Evolutionary conservation across 2,888 invertebrate genomes (phyloP), one percentile per base, ranked within the genome.

Genomic region (Lydus trimaculatus): DNA sequence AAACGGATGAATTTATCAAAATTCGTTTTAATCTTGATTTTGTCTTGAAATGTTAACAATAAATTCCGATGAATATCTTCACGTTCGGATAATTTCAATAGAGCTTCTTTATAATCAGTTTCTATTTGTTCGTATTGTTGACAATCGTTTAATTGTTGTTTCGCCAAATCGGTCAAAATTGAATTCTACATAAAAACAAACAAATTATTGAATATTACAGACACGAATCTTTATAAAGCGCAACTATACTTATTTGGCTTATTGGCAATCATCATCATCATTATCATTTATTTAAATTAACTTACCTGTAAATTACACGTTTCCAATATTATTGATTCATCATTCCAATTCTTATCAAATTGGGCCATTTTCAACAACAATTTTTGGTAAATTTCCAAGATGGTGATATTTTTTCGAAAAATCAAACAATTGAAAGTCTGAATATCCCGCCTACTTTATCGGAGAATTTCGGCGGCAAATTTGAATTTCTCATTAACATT

Each of bases 1-100:
- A 23, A 4, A 7, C n/a, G 25, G 7, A n/a, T 15, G 15, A 56
- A 56, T 56, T 56, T 13, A 56, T 56, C 56, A 7, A 56, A 28
- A 56, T 56, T 56, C 1, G 28, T 56, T 56, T 56, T 56, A 8
- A 56, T 15, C 7, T 28, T 28, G 4, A 56, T 56, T 28, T 28
- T 15, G 28, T 56, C 56, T 25, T 56, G 56, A 15, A 56, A 15
- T 56, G 23, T 23, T 28, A 56, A 28, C 15, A 25, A 56, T 28
- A 56, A 56, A 56, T 56, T 56, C 23, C 56, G 56, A 28, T 56
- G 56, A 7, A 56, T 28, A 25, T 56, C 56, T n/a, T 56, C 56
- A 13, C 28, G 23, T 28, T 56, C 28, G 0, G 56, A 25, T n/a
- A 56, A 28, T 56, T 56, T 56, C 25, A 56, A 56, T 28, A 56